Evolutionary conservation across 37 sponge, comb jelly and placozoan genomes (phyloP), one percentile per base, ranked within the genome.

Genomic region (Ephydatia muelleri): DNA sequence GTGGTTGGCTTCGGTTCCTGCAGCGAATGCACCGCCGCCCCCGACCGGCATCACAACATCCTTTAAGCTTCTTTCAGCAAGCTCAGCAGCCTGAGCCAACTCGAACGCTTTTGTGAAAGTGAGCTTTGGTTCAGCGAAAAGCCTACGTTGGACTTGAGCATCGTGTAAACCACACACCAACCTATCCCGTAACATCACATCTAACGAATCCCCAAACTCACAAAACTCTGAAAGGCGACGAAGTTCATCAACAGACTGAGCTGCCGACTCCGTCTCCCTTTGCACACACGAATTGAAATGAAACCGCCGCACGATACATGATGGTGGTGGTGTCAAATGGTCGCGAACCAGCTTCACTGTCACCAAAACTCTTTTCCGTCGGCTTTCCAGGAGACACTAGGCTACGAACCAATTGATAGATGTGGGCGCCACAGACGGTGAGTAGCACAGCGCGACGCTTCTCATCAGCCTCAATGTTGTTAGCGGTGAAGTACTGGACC

Each of bases 31-130:
- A 43, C 43, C 43, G 43, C n/a, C n/a, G n/a, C n/a, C n/a, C n/a
- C n/a, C n/a, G n/a, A n/a, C n/a, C n/a, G 43, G 43, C 43, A 3
- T 43, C 43, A 43, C 43, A 43, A 3, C 43, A 43, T 43, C 43
- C 3, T 43, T 43, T 43, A 43, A 43, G 35, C 73, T 73, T 30
- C 27, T 38, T n/a, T 83, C 83, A 1, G 83, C 83, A n/a, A 48
- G 21, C 43, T 43, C 43, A 43, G 43, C 43, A 43, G 43, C 43
- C 43, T 43, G 43, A 43, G 6, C 43, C 43, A 43, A 43, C 43
- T 43, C 6, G 43, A 43, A 43, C 6, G 43, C 43, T 43, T 43
- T 43, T 6, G 6, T 43, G 43, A 43, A 43, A 43, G 6, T 43
- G 43, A 43, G 6, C 6, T 81, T 71, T 43, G 6, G 43, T 43